Conservation (phyloP, 2,113 vertebrate species). For the Sardina pilchardus region DNA sequence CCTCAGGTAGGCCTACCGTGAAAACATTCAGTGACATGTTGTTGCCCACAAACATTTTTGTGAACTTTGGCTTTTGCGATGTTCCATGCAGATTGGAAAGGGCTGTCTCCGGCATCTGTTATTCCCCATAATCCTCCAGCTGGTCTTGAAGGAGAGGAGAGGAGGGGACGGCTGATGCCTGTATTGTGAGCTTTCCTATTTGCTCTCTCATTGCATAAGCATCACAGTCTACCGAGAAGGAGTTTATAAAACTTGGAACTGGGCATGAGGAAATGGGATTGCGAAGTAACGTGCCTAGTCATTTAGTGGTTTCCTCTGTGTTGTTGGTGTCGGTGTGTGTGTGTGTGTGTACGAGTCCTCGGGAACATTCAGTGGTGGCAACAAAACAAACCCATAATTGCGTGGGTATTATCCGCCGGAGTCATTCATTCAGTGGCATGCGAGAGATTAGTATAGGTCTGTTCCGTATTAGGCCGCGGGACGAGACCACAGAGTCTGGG, state of each 20-base stretch:
- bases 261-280: neutral
- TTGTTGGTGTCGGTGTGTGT: no score
- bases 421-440: neutral
- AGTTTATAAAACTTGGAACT: neutral
- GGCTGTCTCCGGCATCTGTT: neutral
- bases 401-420: neutral
- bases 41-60: neutral
- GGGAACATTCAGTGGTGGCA: neutral
- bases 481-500: neutral
- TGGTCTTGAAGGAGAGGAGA: neutral
- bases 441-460: constrained; percentile 3
- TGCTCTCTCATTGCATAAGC: neutral
- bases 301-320: neutral
- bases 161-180: neutral
- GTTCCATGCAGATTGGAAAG: neutral
- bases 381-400: constrained; percentile 9
- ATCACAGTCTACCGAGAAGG: neutral
- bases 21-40: neutral
- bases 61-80: neutral
- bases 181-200: neutral
- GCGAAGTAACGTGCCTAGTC: neutral
- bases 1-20: neutral
- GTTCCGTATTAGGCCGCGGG: neutral
- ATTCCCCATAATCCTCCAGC: neutral
- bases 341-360: neutral